Conservation (phyloP, 2,113 vertebrate species). For the Diadophis punctatus region DNA sequence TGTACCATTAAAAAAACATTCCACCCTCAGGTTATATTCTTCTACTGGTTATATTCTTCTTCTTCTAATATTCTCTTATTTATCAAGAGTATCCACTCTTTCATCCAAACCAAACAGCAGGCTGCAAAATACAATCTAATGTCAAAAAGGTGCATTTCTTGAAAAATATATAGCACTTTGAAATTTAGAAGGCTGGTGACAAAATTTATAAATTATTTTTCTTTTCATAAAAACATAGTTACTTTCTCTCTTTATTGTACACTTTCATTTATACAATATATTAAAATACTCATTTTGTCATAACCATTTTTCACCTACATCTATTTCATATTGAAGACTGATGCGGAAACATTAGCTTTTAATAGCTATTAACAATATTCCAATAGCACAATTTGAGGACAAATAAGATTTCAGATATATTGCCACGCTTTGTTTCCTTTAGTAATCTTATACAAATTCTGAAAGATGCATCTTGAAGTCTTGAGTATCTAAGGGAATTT, state of each 20-base stretch:
- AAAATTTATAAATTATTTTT: not conserved
- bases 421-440: not conserved
- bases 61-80: not conserved
- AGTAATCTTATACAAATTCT: not conserved
- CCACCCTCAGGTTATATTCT: not conserved
- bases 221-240: not conserved
- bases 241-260: not conserved
- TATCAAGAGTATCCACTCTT: not conserved
- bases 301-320: not conserved
- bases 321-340: not conserved
- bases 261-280: not conserved
- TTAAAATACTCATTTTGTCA: not conserved
- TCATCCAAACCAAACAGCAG: not conserved
- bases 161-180: not conserved
- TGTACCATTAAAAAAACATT: not conserved
- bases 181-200: not conserved
- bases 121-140: not conserved
- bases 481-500: not conserved
- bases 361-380: not conserved
- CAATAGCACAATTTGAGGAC: not conserved
- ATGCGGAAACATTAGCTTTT: not conserved
- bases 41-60: not conserved
- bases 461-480: not conserved
- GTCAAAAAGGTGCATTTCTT: not conserved
- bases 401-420: not conserved